These are phyloP conservation scores for Atractosteus spatula DNA, from an alignment of 2,113 vertebrate species.

Conservation along the genomic window DNA sequence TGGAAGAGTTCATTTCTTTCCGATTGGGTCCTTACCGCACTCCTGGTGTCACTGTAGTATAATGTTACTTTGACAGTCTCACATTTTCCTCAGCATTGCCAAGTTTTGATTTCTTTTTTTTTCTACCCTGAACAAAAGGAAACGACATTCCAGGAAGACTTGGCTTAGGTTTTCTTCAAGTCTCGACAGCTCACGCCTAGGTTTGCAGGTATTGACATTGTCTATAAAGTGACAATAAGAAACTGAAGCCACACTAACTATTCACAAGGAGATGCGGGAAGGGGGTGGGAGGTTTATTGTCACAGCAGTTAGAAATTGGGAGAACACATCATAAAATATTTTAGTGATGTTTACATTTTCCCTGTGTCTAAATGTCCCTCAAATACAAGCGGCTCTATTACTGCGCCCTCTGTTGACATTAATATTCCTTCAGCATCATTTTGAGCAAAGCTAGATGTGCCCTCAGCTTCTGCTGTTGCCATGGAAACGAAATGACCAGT, in stretches of 20 bases:
- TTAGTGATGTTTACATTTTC: not conserved
- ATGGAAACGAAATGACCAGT: constrained; percentile 55
- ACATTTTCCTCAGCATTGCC: no score
- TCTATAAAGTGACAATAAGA: not conserved
- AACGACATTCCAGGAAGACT: constrained; percentile 11
- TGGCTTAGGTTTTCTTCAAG: constrained; percentile 6
- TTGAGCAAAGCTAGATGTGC: constrained; percentile 40
- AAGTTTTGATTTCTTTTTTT: not conserved
- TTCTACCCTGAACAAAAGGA: not conserved
- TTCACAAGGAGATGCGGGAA: no score
- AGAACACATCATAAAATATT: no score
- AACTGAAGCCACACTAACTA: no score
- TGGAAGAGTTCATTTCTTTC: not conserved
- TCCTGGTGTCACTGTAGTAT: not conserved
- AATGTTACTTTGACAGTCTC: not conserved
- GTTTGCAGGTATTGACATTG: not conserved
- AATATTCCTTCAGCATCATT: constrained; percentile 45
- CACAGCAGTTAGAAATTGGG: no score
- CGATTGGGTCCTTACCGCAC: no score
- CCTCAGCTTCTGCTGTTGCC: constrained; percentile 47
- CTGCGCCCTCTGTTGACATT: constrained; percentile 36
- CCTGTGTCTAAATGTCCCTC: not conserved
- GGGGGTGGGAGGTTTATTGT: no score
- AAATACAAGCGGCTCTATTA: not conserved
- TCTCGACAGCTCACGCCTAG: constrained; percentile 1